phyloP scores from a whole-genome alignment of 2,113 vertebrate genomes.

The Eretmochelys imbricata region DNA sequence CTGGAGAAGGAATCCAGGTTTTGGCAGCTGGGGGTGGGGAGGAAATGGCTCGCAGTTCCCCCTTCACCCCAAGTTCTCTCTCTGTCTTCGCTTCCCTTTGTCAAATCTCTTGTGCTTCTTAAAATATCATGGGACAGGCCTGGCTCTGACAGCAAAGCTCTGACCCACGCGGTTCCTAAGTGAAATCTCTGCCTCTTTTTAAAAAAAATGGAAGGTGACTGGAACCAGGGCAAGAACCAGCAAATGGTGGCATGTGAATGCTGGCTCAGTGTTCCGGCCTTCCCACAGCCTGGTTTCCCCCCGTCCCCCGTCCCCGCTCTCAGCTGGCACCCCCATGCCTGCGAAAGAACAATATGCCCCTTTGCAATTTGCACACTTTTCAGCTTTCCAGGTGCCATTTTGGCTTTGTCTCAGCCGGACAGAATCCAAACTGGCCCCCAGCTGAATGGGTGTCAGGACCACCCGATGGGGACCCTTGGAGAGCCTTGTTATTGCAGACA shows the following conservation, averaged over 20 bases:
- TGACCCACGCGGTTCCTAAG: not conserved
- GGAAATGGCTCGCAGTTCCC: not conserved
- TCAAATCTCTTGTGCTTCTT: not conserved
- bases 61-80: not conserved
- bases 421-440: not conserved
- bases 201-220: not conserved
- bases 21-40: not conserved
- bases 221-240: not conserved
- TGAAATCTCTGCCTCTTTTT: not conserved
- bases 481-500: not conserved
- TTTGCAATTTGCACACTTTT: not conserved
- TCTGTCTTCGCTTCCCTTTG: not conserved
- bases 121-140: not conserved
- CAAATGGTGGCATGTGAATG: not conserved
- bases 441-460: not conserved
- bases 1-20: not conserved
- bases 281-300: not conserved
- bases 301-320: not conserved
- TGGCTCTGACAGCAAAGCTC: not conserved
- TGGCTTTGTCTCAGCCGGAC: not conserved
- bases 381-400: not conserved
- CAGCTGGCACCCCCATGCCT: not conserved
- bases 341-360: not conserved
- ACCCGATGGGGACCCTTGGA: not conserved
- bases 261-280: not conserved